These are phyloP conservation scores for Melanitta fusca DNA, from an alignment of 2,797 vertebrate species.

Conservation along the genomic window DNA sequence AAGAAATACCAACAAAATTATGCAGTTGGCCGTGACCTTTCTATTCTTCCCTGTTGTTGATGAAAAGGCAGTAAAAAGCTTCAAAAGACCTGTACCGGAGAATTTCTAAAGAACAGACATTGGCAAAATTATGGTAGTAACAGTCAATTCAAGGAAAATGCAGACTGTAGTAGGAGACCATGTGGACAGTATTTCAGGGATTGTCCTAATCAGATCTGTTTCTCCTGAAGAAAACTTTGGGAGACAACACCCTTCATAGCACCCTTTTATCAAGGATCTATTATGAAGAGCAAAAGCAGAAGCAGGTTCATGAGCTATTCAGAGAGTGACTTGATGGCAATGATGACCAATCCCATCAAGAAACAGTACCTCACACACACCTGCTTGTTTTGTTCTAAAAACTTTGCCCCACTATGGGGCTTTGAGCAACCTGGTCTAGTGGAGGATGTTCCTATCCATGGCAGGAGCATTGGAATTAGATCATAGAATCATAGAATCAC, in stretches of 20 bases:
- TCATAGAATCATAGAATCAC: too few relatives aligned
- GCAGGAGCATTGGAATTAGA: too few relatives aligned
- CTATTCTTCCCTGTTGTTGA: background rate
- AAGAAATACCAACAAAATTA: background rate
- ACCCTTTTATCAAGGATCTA: background rate
- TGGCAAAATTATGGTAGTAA: background rate
- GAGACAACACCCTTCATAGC: background rate
- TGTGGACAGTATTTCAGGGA: fast-evolving
- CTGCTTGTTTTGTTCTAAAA: background rate
- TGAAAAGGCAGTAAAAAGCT: background rate
- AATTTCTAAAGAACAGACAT: background rate
- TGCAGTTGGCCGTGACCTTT: fast-evolving
- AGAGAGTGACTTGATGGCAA: background rate
- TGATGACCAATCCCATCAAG: background rate
- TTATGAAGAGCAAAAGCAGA: background rate
- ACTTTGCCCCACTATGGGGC: background rate
- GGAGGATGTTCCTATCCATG: too few relatives aligned
- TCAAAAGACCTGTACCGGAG: background rate
- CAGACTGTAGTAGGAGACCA: background rate
- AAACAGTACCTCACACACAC: background rate
- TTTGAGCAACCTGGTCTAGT: too few relatives aligned
- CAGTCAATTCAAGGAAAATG: background rate
- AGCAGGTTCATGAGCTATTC: background rate
- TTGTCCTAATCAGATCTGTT: background rate
- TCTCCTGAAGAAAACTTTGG: background rate